Conservation (phyloP, 1,140 invertebrate species). For the Ostrea edulis region DNA sequence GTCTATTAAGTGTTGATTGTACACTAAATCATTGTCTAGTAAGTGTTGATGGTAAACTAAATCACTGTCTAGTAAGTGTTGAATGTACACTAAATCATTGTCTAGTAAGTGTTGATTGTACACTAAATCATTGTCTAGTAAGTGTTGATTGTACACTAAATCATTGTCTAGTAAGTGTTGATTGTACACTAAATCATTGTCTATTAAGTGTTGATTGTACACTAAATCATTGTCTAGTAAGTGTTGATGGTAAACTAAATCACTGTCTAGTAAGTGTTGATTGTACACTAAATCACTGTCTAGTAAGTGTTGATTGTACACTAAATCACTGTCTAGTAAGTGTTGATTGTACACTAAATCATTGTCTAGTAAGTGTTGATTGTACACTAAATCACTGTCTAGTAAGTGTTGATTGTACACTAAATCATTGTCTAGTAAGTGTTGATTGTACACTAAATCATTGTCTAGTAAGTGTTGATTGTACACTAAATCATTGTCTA, state of each 20-base stretch:
- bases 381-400: no score
- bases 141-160: conserved; percentile 88
- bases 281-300: conserved; percentile 85
- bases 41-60: conserved; percentile 58
- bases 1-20: no score
- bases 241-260: conserved; percentile 48
- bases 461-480: no score
- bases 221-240: conserved; percentile 83
- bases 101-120: conserved; percentile 79
- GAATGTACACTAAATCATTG: conserved; percentile 85
- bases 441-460: neutral
- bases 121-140: no score
- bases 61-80: no score
- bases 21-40: conserved; percentile 84
- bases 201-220: no score
- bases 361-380: conserved; percentile 80
- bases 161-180: conserved; percentile 81
- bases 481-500: conserved; percentile 84
- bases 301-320: conserved; percentile 78
- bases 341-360: conserved; percentile 87
- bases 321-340: no score
- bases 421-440: conserved; percentile 82
- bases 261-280: no score
- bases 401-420: no score
- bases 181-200: no score